Base-by-base conservation (phyloP, 2,888 invertebrate genomes). In the Acleris sparsana region DNA sequence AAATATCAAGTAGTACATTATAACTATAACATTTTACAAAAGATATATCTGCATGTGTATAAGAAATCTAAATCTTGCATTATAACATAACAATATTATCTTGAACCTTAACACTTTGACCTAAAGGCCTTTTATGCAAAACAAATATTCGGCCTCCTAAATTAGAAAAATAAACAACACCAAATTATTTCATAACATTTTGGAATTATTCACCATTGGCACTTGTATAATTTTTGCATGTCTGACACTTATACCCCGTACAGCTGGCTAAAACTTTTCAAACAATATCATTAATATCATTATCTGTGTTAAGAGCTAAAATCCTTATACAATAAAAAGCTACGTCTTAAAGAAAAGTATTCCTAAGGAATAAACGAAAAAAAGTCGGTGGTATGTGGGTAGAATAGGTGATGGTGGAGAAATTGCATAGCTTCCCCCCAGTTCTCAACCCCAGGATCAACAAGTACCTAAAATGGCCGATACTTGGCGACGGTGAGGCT, bases 321-420 rank as follows among this genome's bases (percentile, higher is more conserved):
- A 44, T 17, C 46, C 46, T 57, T 57, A 57, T 3, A 57, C 22
- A 46, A 43, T 57, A 29, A 56, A 43, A 61, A 66, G 22, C 60
- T 65, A 65, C 52, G 29, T 51, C 60, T 49, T 62, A 67, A 55
- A 39, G 52, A 53, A 68, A 62, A 56, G 53, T 71, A 69, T 29
- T 53, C 51, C 67, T 71, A 67, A 25, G 58, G 62, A 70, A 67
- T 67, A 62, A 43, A 65, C 51, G 43, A 20, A 59, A 60, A 18
- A 7, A 68, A 62, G 44, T 69, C 71, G 71, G 71, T 71, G 71
- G 71, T 71, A 70, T 61, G 46, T 53, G 52, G 43, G 44, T 46
- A 56, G n/a, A 22, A 46, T 18, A 53, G 39, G 25, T 16, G 22
- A 46, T 13, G 44, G 44, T 44, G 29, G 56, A 20, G 51, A 20